phyloP scores from a whole-genome alignment of 2,797 vertebrate species.

The Lepilemur ruficaudatus region DNA sequence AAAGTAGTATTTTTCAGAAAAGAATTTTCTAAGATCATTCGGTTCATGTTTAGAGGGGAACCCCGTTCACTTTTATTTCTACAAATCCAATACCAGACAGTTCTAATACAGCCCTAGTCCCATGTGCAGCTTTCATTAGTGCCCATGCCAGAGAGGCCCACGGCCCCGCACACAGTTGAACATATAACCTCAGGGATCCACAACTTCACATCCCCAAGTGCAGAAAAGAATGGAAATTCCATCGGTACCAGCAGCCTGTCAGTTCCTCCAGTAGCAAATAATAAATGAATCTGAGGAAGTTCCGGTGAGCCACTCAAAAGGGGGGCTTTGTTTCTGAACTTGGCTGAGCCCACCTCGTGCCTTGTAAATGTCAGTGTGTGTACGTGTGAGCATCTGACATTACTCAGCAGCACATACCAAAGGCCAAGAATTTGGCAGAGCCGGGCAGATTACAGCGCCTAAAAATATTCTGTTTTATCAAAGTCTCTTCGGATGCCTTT shows the following conservation, averaged over 20 bases:
- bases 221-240: background rate
- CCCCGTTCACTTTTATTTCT: background rate
- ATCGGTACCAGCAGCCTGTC: background rate
- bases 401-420: conserved; percentile 76
- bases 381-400: conserved; percentile 76
- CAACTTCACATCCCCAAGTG: background rate
- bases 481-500: conserved; percentile 74
- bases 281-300: conserved; percentile 11
- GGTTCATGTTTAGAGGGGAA: background rate
- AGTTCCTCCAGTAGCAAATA: background rate
- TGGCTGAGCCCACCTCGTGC: conserved; percentile 61
- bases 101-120: background rate
- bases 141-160: background rate
- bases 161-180: background rate
- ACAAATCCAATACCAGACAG: background rate
- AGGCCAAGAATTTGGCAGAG: conserved; percentile 79
- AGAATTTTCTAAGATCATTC: background rate
- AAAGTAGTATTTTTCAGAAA: background rate
- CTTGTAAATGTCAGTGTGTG: conserved; percentile 82
- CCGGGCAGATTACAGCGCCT: conserved; percentile 73
- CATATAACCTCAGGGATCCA: background rate
- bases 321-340: conserved; percentile 73
- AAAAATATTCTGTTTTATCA: conserved; percentile 83
- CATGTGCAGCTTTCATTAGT: background rate
- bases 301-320: conserved; percentile 61